These are phyloP conservation scores for Cyclura pinguis DNA, from an alignment of 2,797 vertebrate species.

Conservation along the genomic window DNA sequence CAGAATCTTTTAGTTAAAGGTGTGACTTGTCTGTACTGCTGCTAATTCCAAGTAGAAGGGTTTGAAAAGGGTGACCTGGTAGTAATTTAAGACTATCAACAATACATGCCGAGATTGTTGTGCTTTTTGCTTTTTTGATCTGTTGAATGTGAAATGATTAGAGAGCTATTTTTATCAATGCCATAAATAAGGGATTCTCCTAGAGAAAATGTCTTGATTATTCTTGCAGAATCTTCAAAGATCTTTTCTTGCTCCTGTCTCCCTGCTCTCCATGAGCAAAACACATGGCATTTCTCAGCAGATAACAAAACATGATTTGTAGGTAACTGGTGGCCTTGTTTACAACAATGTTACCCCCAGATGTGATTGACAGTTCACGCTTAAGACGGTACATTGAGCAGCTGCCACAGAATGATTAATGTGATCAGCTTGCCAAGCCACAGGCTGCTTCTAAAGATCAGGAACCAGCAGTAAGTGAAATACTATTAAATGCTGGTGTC, in stretches of 20 bases:
- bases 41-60: background rate
- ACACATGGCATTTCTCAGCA: background rate
- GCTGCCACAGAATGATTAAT: conserved; percentile 57
- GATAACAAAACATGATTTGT: conserved; percentile 49
- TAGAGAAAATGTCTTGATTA: background rate
- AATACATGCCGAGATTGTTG: conserved; percentile 22
- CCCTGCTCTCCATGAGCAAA: conserved; percentile 27
- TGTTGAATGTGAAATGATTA: background rate
- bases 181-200: conserved; percentile 32
- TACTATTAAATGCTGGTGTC: conserved; percentile 55
- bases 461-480: conserved; percentile 59
- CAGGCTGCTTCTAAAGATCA: conserved; percentile 58
- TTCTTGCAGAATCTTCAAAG: conserved; percentile 43
- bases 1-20: conserved; percentile 10
- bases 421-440: conserved; percentile 54
- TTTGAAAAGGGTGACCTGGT: background rate
- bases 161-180: conserved; percentile 3
- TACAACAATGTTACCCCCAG: conserved; percentile 52
- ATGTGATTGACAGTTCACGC: conserved; percentile 47
- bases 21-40: background rate
- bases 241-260: conserved; percentile 17
- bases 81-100: background rate
- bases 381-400: conserved; percentile 36
- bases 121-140: background rate
- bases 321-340: conserved; percentile 61